phyloP scores from a whole-genome alignment of 2,797 vertebrate genomes.

The Orestias chungarensis region DNA sequence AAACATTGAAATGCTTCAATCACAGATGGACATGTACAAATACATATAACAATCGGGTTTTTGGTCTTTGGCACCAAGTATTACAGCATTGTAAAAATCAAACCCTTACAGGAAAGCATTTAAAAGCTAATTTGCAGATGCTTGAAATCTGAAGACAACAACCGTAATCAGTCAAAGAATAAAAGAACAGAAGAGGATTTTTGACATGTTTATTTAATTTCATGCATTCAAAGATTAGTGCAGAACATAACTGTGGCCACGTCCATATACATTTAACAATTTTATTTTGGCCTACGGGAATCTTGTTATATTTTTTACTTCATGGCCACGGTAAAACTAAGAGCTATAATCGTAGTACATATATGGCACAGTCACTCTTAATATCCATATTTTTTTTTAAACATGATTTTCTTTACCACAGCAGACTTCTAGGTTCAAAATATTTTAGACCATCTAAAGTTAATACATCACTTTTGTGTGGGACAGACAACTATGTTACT shows the following conservation, averaged over 20 bases:
- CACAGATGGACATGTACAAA: slow-evolving; percentile 15
- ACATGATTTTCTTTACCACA: not conserved
- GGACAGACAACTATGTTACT: not conserved
- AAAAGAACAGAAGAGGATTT: not conserved
- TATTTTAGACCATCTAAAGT: not conserved
- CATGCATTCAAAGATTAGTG: slow-evolving; percentile 14
- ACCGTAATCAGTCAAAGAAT: slow-evolving; percentile 8
- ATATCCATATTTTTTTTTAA: not conserved
- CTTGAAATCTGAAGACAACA: slow-evolving; percentile 29
- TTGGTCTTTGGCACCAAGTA: slow-evolving; percentile 45
- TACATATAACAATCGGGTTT: slow-evolving; percentile 41
- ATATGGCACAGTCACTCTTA: not conserved
- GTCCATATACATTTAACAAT: not conserved
- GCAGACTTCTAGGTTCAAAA: not conserved
- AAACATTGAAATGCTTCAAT: not conserved
- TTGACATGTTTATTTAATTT: not conserved
- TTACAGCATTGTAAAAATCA: slow-evolving; percentile 38
- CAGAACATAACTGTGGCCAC: not conserved
- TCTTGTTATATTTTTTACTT: not conserved
- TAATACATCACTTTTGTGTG: slow-evolving; percentile 4
- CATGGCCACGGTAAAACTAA: not conserved
- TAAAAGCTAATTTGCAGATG: slow-evolving; percentile 53
- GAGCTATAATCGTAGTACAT: not conserved
- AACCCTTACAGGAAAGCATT: slow-evolving; percentile 6
- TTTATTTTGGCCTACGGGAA: not conserved